Evolutionary conservation across 2,797 vertebrate species (phyloP), one percentile per base, ranked within the genome.

Genomic region (Fundulus diaphanus): DNA sequence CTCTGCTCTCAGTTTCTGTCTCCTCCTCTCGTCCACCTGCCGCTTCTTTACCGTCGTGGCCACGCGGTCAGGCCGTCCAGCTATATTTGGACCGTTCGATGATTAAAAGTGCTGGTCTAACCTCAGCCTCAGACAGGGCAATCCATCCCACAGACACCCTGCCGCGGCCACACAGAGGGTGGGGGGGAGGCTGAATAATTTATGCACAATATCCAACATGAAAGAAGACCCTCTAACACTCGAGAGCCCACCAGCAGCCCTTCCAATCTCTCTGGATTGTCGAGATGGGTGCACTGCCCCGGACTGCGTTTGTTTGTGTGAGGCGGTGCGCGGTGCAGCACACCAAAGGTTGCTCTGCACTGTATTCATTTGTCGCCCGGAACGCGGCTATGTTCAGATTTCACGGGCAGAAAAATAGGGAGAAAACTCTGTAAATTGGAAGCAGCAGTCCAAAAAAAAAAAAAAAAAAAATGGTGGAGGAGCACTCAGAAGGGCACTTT

Each of bases 181-280:
- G 67, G 77, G 90, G 90, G 88, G 90, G 85, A 89, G 88, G 89
- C 87, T 96, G 94, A 96, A 96, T 96, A 94, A 96, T 96, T 96
- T 94, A 96, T 96, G 94, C 94, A 94, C 92, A 92, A 94, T 95
- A 96, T 95, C 83, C 93, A 95, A 94, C 94, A 95, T 94, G 94
- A 96, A 95, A 95, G 93, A 95, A 90, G 94, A 95, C 90, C 93
- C 92, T 93, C 90, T 90, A 84, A 90, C 88, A 92, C 84, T 87
- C 82, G 65, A 42, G 90, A 90, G 83, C 86, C 90, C 87, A 87
- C 73, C 81, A 89, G 89, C 87, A 87, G 76, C 82, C 87, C 78
- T 83, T 85, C 78, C 81, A 80, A 83, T 89, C 88, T 83, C 84
- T 84, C 57, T 70, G 86, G 88, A 86, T 88, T 81, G 83, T 74